Percentiles rank a stretch among this genome's conserved stretches.
These are phyloP conservation scores for Arctocebus calabarensis DNA, from an alignment of 2,797 vertebrate species.

Conservation along the genomic window DNA sequence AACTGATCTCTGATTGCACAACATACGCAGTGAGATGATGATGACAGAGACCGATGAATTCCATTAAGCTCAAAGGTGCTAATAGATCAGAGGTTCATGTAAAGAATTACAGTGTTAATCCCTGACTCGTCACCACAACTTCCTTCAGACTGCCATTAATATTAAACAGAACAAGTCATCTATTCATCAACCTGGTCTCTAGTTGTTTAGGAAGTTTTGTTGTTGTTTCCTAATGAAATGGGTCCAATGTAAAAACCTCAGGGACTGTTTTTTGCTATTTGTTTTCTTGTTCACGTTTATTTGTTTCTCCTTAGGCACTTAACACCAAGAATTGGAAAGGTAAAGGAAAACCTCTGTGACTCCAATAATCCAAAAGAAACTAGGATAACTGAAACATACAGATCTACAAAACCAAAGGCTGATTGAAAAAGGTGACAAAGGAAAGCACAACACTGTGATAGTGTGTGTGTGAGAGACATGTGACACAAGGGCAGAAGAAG, in stretches of 20 bases:
- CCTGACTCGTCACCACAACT: slow-evolving; percentile 21
- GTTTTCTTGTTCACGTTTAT: slow-evolving; percentile 3
- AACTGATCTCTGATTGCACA: slow-evolving; percentile 59
- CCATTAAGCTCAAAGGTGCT: neutral
- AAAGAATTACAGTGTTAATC: neutral
- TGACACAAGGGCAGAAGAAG: neutral
- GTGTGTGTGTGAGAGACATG: neutral
- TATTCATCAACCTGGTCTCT: neutral
- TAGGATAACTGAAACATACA: neutral
- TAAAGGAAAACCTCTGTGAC: neutral
- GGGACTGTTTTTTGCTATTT: neutral
- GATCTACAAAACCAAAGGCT: slow-evolving; percentile 8
- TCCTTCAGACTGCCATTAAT: slow-evolving; percentile 47
- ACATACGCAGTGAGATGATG: neutral
- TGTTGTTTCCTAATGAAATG: slow-evolving; percentile 23
- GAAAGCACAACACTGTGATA: neutral
- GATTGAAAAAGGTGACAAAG: slow-evolving; percentile 24
- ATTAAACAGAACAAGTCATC: slow-evolving; percentile 32
- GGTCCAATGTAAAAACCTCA: neutral
- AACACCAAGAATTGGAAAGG: neutral
- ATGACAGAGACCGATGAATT: neutral
- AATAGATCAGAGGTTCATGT: slow-evolving; percentile 2
- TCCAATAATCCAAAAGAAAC: neutral
- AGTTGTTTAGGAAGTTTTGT: neutral
- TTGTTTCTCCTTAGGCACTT: slow-evolving; percentile 20